Base-by-base conservation (phyloP, 2,797 vertebrate genomes). In the Gambelia wislizenii region DNA sequence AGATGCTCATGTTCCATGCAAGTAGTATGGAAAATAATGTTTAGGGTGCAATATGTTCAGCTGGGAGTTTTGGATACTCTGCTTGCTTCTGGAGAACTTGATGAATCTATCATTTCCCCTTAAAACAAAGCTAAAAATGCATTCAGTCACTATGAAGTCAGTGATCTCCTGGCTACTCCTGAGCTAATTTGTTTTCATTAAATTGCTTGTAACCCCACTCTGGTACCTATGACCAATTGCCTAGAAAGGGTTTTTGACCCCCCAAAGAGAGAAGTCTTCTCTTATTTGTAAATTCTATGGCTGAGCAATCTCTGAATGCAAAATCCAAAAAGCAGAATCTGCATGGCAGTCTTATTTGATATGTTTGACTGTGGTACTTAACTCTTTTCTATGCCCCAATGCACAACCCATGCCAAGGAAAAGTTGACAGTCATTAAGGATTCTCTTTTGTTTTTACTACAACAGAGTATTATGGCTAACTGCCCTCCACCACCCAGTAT, bases 1-100 rank as follows among this genome's bases (percentile, higher is more conserved):
- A 96, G 95, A 96, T 97, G 97, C 94, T 97, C 96, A 91, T 96
- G 96, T 97, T 97, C 95, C 94, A 96, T 95, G 92, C 95, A 97
- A 96, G 89, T 92, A 94, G 95, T 92, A 91, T 84, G 91, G 96
- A 96, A 97, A 97, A 96, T 91, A 96, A 93, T 92, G 86, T 94
- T 97, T 91, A 90, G 94, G 83, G 95, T 92, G 91, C 96, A 95
- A 87, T 93, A 92, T 94, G 93, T 95, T 97, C 92, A 95, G 77
- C 54, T 94, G 95, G 93, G 94, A 96, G 85, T 86, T 92, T 87
- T 93, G 93, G 89, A 92, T 89, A 91, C 91, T 95, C 86, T 92
- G 90, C 90, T 91, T 88, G n/a, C 75, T 91, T 89, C 79, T 81
- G 75, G 84, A 94, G 91, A 94, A 91, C 49, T 49, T 76, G 91